phyloP scores from a whole-genome alignment of 2,888 invertebrate species.

The Calameuta idolon region DNA sequence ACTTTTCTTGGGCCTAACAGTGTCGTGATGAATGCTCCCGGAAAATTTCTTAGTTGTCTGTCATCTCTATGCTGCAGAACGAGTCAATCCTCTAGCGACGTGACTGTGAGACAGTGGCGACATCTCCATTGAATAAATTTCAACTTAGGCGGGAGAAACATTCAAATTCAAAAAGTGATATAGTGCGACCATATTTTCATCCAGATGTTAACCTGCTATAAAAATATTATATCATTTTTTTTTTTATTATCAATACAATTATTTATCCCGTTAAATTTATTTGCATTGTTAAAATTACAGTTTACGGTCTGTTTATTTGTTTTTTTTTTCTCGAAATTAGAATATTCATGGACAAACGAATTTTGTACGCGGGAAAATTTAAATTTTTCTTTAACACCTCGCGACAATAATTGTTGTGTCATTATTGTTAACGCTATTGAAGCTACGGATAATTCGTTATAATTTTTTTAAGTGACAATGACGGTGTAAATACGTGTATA shows the following conservation, averaged over 20 bases:
- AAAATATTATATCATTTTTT: background rate
- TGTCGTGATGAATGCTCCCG: slow-evolving; percentile 7
- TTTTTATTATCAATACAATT: background rate
- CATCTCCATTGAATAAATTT: background rate
- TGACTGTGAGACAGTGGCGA: background rate
- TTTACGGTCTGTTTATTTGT: too few species aligned
- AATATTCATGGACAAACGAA: too few species aligned
- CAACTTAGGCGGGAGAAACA: background rate
- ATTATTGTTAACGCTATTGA: background rate
- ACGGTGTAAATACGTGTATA: background rate
- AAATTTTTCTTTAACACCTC: background rate
- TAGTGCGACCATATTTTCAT: background rate
- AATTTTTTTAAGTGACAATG: background rate
- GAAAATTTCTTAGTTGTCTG: background rate
- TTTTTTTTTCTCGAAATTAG: too few species aligned
- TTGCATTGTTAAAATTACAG: too few species aligned
- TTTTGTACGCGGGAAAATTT: too few species aligned
- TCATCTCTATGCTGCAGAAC: background rate
- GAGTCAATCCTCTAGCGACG: background rate
- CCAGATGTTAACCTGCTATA: background rate
- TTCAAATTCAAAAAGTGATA: background rate
- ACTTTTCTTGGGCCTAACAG: background rate
- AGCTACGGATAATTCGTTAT: background rate
- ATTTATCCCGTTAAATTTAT: background rate
- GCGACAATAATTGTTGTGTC: background rate